These are phyloP conservation scores for Lates calcarifer DNA, from an alignment of 2,113 vertebrate genomes.

Conservation along the genomic window DNA sequence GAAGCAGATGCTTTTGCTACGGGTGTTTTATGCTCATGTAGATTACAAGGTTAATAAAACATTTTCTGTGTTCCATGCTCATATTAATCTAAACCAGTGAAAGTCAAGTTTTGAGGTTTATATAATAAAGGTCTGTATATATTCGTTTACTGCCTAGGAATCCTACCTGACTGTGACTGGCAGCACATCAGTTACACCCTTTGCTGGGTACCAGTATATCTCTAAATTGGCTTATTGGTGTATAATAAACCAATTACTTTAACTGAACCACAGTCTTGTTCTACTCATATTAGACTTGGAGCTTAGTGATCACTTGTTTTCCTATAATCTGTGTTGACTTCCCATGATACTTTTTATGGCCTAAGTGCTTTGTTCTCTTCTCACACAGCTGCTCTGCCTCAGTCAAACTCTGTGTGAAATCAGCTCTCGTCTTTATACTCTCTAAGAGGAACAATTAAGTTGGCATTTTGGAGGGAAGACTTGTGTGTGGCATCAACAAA, in stretches of 20 bases:
- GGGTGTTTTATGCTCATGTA: not conserved
- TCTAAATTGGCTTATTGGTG: not conserved
- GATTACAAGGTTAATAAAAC: constrained; percentile 18
- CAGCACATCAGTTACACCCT: not conserved
- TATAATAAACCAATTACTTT: constrained; percentile 10
- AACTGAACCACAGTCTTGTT: not conserved
- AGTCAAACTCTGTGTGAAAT: constrained; percentile 18
- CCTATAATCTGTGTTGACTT: not conserved
- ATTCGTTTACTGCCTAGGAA: not conserved
- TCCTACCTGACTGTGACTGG: not conserved
- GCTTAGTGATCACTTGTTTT: constrained; percentile 1
- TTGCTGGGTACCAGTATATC: not conserved
- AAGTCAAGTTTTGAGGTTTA: constrained; percentile 1
- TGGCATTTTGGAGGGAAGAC: constrained; percentile 5
- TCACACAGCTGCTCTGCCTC: constrained; percentile 18
- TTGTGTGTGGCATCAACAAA: not conserved
- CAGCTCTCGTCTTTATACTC: not conserved
- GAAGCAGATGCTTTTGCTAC: not conserved
- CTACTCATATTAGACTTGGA: not conserved
- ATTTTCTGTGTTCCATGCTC: constrained; percentile 8
- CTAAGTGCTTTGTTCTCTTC: constrained; percentile 13
- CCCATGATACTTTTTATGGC: constrained; percentile 25
- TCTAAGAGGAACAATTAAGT: constrained; percentile 15
- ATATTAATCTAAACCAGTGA: constrained; percentile 12
- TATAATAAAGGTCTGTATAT: not conserved